These are phyloP conservation scores for Belonocnema kinseyi DNA, from an alignment of 1,140 invertebrate genomes.

Conservation along the genomic window DNA sequence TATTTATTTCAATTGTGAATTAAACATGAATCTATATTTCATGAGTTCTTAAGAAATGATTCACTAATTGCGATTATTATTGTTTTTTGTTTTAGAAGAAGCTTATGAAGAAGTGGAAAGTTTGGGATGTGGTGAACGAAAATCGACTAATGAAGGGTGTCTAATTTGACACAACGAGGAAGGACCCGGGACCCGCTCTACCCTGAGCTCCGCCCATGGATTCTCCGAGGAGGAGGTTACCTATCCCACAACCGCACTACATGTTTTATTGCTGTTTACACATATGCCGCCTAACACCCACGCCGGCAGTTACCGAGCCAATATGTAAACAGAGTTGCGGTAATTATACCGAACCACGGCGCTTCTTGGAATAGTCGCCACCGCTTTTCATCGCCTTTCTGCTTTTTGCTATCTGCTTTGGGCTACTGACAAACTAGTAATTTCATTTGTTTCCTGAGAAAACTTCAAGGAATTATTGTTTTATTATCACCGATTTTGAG, in stretches of 20 bases:
- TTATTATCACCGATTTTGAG: no score
- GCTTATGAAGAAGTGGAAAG: neutral
- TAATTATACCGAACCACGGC: constrained; percentile 59
- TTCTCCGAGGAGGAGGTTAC: constrained; percentile 50
- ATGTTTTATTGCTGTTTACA: constrained; percentile 68
- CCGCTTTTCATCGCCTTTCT: constrained; percentile 43
- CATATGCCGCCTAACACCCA: constrained; percentile 64
- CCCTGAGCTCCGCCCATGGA: constrained; percentile 50
- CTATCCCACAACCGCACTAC: constrained; percentile 52
- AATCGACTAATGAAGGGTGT: constrained; percentile 54
- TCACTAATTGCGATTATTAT: neutral
- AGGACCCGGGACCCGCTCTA: constrained; percentile 39
- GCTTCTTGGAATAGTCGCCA: constrained; percentile 52
- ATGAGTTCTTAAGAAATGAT: neutral
- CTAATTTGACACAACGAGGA: constrained; percentile 53
- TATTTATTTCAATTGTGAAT: no score
- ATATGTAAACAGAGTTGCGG: constrained; percentile 63
- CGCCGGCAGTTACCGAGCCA: constrained; percentile 59
- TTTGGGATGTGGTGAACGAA: constrained; percentile 6
- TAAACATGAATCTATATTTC: no score
- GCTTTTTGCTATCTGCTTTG: constrained; percentile 10
- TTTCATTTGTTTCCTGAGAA: neutral
- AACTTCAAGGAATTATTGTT: no score
- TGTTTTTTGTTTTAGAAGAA: neutral
- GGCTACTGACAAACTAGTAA: neutral